Percentiles rank a stretch among this genome's conserved stretches.
Conservation (phyloP, 30 jellyfish, hydroid and myxozoan genomes). For the Aurelia aurita complex sp. Pacific region DNA sequence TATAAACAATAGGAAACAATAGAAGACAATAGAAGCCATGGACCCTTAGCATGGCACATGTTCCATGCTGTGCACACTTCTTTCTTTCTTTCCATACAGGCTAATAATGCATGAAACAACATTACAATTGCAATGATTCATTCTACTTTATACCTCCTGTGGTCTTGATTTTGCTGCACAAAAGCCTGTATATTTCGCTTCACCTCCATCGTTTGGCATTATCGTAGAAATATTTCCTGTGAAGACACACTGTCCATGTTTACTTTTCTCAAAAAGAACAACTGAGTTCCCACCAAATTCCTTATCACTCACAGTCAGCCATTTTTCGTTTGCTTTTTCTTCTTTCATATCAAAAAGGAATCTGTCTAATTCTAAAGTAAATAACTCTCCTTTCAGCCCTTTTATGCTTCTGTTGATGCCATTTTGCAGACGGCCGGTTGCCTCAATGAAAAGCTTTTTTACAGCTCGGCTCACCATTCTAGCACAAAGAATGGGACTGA, state of each 20-base stretch:
- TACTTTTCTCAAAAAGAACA: conserved; percentile 58
- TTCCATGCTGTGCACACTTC: no score
- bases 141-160: conserved; percentile 28
- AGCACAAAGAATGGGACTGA: no score
- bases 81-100: no score
- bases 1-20: no score
- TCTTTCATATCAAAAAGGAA: conserved; percentile 58
- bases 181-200: conserved; percentile 81
- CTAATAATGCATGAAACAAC: no score
- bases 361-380: conserved; percentile 26
- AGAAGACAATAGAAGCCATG: no score
- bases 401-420: conserved; percentile 16
- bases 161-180: conserved; percentile 87
- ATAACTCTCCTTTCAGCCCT: conserved; percentile 79
- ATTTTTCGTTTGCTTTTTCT: conserved; percentile 70
- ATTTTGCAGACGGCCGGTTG: conserved; percentile 21
- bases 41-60: no score
- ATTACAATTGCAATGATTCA: neutral
- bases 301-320: conserved; percentile 70
- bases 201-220: conserved; percentile 57
- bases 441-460: conserved; percentile 13
- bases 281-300: conserved; percentile 90
- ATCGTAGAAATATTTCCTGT: conserved; percentile 74
- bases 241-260: conserved; percentile 80
- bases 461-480: conserved; percentile 30